Base-by-base conservation (phyloP, 2,797 vertebrate species). In the Denticeps clupeoides region DNA sequence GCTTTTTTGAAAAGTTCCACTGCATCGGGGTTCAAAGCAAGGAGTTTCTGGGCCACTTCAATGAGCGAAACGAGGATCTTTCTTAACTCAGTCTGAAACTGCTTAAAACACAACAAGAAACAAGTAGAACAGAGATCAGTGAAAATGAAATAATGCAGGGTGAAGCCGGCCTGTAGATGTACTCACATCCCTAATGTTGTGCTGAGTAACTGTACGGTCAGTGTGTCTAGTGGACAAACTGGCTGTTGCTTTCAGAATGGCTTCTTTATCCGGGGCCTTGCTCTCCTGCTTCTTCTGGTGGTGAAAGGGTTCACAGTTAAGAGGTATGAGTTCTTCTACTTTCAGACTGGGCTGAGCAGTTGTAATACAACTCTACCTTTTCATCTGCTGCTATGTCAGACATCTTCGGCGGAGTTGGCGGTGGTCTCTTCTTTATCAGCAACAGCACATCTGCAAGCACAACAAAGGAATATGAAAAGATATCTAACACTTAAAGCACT, bases 71-170 rank as follows among this genome's bases (percentile, higher is more conserved):
- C 91, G 38, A 99, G 71, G 70, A 98, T 99, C 63, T 92, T 98
- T 67, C 93, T 81, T 45, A 99, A 90, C 64, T 99, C 95, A 0
- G 93, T 98, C 81, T 97, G 94, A 81, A 99, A 98, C 95, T 99
- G 70, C 15, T 62, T 41, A 11, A 38, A 35, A 28, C 7, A 18
- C 8, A 45, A 35, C 5, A 28, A 47, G n/a, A 24, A 9, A 24
- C 1, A 4, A 12, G 21, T n/a, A 45, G 21, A 11, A 26, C 4
- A 38, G 21, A 38, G 16, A 9, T 8, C 4, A 38, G 10, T 10
- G 8, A 18, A 8, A 15, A 4, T n/a, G 1, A 35, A 5, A 6
- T 5, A 16, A 16, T 35, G 6, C 18, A 2, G 6, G 7, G 15
- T 11, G 3, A 8, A 23, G 5, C 35, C 37, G 3, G 18, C 25